Conservation (phyloP, 2,113 vertebrate species). For the Meleagris gallopavo region DNA sequence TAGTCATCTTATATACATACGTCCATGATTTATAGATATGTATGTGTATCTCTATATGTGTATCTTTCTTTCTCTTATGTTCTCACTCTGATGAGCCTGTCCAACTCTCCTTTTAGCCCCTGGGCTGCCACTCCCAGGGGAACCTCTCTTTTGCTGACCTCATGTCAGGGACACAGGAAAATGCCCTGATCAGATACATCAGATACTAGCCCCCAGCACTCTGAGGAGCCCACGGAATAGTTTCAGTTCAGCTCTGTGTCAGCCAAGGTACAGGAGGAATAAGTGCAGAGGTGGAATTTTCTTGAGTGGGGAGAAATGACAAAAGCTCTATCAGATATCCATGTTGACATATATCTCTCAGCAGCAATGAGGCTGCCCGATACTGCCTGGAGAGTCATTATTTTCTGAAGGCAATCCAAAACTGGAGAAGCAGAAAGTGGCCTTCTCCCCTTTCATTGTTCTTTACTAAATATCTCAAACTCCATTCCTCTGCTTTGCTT, state of each 20-base stretch:
- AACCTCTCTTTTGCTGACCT: not conserved
- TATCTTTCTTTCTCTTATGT: not conserved
- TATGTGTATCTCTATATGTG: not conserved
- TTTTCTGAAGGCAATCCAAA: not conserved
- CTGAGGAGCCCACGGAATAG: not conserved
- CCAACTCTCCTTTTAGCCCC: not conserved
- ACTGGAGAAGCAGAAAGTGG: not conserved
- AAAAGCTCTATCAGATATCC: not conserved
- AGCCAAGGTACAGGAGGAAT: not conserved
- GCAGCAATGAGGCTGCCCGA: not conserved
- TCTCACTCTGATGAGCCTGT: not conserved
- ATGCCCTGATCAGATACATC: not conserved
- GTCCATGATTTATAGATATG: not conserved
- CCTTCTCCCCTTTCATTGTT: not conserved
- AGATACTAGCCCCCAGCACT: not conserved
- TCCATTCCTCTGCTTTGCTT: not conserved
- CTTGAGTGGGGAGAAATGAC: not conserved
- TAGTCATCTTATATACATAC: not conserved
- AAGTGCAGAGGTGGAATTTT: not conserved
- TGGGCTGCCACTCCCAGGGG: not conserved
- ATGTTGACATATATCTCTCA: not conserved
- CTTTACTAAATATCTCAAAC: not conserved
- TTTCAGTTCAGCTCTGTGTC: not conserved
- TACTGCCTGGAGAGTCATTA: not conserved
- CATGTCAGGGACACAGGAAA: not conserved